Evolutionary conservation across 2,888 invertebrate species (phyloP).

Genomic region (Drosophila neoperkinsi): DNA sequence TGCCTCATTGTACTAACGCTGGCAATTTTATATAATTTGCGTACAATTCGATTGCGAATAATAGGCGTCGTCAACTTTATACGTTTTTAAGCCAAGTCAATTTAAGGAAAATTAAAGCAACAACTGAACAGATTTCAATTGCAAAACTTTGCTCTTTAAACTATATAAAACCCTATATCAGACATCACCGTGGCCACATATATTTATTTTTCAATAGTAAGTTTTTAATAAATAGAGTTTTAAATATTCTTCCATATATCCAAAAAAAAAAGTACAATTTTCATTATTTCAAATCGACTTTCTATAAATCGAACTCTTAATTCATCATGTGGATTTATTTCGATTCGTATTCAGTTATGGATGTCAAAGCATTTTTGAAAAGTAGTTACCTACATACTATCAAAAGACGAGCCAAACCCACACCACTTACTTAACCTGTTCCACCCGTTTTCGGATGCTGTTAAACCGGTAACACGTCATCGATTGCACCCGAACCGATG

Average conservation of each 20-base stretch:
- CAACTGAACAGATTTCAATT: not conserved
- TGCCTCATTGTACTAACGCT: slow-evolving; percentile 20
- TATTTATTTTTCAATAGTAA: not conserved
- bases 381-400: not conserved
- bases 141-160: not conserved
- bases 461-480: not conserved
- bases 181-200: not conserved
- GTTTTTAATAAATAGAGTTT: not conserved
- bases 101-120: slow-evolving; percentile 2
- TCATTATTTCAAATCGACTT: not conserved
- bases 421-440: not conserved
- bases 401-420: not conserved
- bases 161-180: not conserved
- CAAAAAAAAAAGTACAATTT: not conserved
- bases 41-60: slow-evolving; percentile 32
- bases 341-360: not conserved
- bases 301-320: not conserved
- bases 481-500: not conserved
- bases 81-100: slow-evolving; percentile 6
- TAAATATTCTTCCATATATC: not conserved
- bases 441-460: not conserved
- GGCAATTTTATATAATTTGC: slow-evolving; percentile 47
- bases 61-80: slow-evolving; percentile 6
- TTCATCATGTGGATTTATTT: not conserved
- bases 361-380: not conserved